These are phyloP conservation scores for Lamellibrachia luymesi DNA, from an alignment of 1,140 invertebrate species.

Conservation along the genomic window DNA sequence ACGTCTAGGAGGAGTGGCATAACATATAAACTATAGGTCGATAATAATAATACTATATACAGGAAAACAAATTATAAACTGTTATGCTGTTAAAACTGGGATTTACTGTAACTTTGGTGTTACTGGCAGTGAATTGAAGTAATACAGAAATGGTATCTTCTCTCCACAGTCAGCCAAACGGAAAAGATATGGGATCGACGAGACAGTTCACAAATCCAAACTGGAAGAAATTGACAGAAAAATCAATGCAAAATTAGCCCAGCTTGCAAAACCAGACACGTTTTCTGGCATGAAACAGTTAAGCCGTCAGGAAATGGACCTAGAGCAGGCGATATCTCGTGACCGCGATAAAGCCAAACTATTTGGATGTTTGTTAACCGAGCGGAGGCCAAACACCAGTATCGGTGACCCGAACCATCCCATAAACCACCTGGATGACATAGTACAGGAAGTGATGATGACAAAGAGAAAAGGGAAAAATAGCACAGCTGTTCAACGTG, in stretches of 20 bases:
- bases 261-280: slow-evolving; percentile 31
- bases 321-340: slow-evolving; percentile 38
- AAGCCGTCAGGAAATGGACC: slow-evolving; percentile 41
- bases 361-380: not conserved
- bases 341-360: slow-evolving; percentile 28
- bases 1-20: too few relatives aligned
- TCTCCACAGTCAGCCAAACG: slow-evolving; percentile 13
- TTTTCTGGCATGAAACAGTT: slow-evolving; percentile 37
- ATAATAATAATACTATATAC: too few relatives aligned
- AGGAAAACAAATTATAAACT: not conserved
- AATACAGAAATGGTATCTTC: not conserved
- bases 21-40: too few relatives aligned
- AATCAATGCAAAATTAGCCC: slow-evolving; percentile 34
- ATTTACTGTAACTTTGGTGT: not conserved
- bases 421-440: slow-evolving; percentile 19
- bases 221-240: slow-evolving; percentile 40
- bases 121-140: too few relatives aligned
- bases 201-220: slow-evolving; percentile 28
- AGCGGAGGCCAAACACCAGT: not conserved
- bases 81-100: not conserved
- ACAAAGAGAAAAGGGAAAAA: not conserved
- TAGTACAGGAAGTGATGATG: not conserved
- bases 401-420: slow-evolving; percentile 11
- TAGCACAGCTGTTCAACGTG: not conserved
- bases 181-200: slow-evolving; percentile 28